These are phyloP conservation scores for Dolichomitus sp. DNA, from an alignment of 2,888 invertebrate genomes.

Conservation along the genomic window DNA sequence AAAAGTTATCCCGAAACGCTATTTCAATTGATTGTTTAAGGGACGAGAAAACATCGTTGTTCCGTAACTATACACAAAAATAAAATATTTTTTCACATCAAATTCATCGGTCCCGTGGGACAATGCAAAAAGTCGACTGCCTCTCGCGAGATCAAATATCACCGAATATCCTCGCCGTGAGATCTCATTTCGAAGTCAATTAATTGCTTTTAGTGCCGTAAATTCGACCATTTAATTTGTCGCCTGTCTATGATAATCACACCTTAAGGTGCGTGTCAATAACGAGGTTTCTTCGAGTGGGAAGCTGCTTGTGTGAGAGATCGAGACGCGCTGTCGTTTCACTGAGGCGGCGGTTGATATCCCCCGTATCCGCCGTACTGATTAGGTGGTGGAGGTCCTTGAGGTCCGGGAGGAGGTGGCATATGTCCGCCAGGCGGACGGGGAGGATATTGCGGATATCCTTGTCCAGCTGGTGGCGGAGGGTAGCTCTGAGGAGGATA, in stretches of 20 bases:
- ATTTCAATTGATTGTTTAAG: not conserved
- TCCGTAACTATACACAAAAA: constrained; percentile 55
- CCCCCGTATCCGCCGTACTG: constrained; percentile 93
- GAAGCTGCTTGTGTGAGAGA: constrained; percentile 44
- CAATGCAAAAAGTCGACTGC: constrained; percentile 1
- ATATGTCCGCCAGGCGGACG: constrained; percentile 89
- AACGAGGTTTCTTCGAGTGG: constrained; percentile 62
- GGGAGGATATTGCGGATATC: constrained; percentile 89
- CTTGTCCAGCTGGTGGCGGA: constrained; percentile 89
- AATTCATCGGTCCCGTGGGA: constrained; percentile 22
- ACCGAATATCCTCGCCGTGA: not conserved
- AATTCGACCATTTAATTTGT: not conserved
- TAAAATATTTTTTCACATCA: constrained; percentile 45
- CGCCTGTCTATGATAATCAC: not conserved
- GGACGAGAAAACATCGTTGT: constrained; percentile 32
- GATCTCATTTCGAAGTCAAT: not conserved
- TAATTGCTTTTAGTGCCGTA: constrained; percentile 54
- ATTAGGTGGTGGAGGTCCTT: constrained; percentile 91
- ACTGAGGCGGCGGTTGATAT: constrained; percentile 93
- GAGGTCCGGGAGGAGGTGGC: constrained; percentile 89
- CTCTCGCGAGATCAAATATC: constrained; percentile 9
- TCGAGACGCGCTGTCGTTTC: constrained; percentile 74
- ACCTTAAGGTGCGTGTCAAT: constrained; percentile 5
- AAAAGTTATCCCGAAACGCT: constrained; percentile 14
- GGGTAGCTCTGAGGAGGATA: constrained; percentile 88